Base-by-base conservation (phyloP, 2,797 vertebrate species). In the Manis pentadactyla region DNA sequence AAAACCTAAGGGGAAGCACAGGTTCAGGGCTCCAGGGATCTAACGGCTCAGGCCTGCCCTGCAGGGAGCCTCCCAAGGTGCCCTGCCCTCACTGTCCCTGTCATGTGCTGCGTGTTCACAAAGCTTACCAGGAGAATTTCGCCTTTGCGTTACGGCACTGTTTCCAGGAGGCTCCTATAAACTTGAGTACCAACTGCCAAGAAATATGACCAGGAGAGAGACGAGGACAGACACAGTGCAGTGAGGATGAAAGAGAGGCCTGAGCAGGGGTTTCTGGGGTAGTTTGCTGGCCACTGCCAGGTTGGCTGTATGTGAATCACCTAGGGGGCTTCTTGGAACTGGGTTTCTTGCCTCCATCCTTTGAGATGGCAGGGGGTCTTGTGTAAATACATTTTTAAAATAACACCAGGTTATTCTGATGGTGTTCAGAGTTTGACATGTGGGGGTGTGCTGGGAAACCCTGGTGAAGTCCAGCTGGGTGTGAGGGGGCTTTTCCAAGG, bases 141-240 rank as follows among this genome's bases (percentile, higher is more conserved):
- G 49, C 23, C 27, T 94, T 66, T 91, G 81, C 39, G 29, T 75
- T 79, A 97, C 81, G 53, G n/a, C 39, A 86, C 29, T 79, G 14
- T 93, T n/a, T 92, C 79, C 59, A 84, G 64, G 53, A 86, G 66
- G n/a, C 42, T 87, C 46, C 77, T 93, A 25, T 61, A 95, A 86
- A 78, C 51, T 75, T 77, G 37, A 79, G 75, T 11, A 81, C 39
- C 55, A 81, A 88, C 2, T 83, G 17, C 31, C 49, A 66, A 34
- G 55, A 87, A 89, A 64, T 89, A 49, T 12, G 83, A 39, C 59
- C 37, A 29, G 74, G 39, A 85, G n/a, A 79, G 37, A 63, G 31
- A 73, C 51, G 55, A 93, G 66, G 51, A 68, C 12, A 66, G 86
- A 39, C 61, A 95, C 12, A 31, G 86, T 85, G 92, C 27, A 53